A percentile compares a stretch with the other conserved stretches of the same genome.
phyloP scores from a whole-genome alignment of 23 tunicate species.

The Styela plicata region DNA sequence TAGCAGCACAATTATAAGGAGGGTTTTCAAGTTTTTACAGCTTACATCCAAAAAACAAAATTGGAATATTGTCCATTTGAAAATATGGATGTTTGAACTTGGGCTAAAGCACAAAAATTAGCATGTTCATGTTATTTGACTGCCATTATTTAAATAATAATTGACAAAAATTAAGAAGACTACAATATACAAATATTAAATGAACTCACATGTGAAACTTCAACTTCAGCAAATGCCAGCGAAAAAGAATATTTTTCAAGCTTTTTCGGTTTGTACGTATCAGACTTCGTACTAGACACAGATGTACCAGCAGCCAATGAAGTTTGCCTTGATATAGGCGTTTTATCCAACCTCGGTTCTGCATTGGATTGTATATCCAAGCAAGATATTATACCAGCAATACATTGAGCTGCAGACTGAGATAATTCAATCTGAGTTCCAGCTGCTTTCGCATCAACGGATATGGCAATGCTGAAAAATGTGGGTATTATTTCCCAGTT shows the following conservation, averaged over 20 bases:
- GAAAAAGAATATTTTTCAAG: conserved; percentile 21
- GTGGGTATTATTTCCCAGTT: no score
- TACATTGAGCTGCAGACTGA: conserved; percentile 48
- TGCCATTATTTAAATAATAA: no score
- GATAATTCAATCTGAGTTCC: conserved; percentile 88
- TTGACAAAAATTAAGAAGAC: neutral
- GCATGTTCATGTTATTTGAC: no score
- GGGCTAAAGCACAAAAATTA: no score
- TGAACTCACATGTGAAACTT: conserved; percentile 26
- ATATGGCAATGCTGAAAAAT: conserved; percentile 52
- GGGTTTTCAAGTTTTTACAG: no score
- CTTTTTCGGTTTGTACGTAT: neutral
- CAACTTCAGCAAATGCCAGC: conserved; percentile 27
- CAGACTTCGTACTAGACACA: neutral
- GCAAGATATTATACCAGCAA: conserved; percentile 41
- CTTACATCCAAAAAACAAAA: no score
- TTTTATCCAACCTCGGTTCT: neutral
- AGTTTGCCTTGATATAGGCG: neutral
- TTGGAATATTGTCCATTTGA: no score
- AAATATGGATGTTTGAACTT: no score
- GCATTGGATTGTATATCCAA: neutral
- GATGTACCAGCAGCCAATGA: neutral
- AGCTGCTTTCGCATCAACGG: conserved; percentile 65
- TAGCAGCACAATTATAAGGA: no score
- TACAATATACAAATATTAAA: neutral